A percentile compares a stretch with the other conserved stretches of the same genome.
Evolutionary conservation across 2,888 invertebrate species (phyloP).

Genomic region (Abrostola triplasia): DNA sequence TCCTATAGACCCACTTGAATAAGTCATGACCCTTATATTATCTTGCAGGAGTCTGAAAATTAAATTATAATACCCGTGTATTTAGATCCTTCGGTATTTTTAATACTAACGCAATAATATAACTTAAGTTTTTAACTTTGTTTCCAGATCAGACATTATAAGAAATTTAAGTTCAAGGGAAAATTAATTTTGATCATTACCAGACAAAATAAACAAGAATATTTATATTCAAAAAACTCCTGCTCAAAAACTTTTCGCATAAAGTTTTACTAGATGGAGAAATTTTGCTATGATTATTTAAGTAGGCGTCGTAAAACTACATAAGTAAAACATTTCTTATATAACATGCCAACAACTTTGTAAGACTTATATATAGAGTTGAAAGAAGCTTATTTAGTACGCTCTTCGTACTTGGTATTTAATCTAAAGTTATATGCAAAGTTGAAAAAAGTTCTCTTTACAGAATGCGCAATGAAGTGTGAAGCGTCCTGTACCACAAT

Average conservation of each 20-base stretch:
- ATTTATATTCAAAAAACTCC: conserved; percentile 7
- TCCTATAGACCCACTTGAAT: conserved; percentile 29
- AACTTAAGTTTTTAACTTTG: too few species aligned
- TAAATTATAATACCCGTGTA: not conserved
- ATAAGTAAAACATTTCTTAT: conserved; percentile 21
- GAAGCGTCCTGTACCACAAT: not conserved
- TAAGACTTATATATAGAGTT: conserved; percentile 25
- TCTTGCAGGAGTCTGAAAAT: conserved; percentile 10
- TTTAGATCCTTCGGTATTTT: not conserved
- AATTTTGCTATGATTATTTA: conserved; percentile 41
- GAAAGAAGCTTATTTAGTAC: conserved; percentile 22
- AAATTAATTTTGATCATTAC: not conserved
- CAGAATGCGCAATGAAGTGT: not conserved
- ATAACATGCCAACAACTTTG: conserved; percentile 18
- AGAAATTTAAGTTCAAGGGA: not conserved
- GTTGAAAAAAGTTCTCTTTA: not conserved
- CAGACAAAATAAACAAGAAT: not conserved
- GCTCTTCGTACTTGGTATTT: conserved; percentile 3
- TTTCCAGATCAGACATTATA: not conserved
- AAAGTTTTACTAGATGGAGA: conserved; percentile 20
- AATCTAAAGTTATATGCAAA: conserved; percentile 9
- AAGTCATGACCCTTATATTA: conserved; percentile 25
- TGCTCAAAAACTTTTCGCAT: conserved; percentile 16
- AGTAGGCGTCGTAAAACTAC: conserved; percentile 41
- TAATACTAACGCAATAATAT: not conserved